Conservation (phyloP, 2,797 vertebrate genomes). For the Cirrhinus mrigala region DNA sequence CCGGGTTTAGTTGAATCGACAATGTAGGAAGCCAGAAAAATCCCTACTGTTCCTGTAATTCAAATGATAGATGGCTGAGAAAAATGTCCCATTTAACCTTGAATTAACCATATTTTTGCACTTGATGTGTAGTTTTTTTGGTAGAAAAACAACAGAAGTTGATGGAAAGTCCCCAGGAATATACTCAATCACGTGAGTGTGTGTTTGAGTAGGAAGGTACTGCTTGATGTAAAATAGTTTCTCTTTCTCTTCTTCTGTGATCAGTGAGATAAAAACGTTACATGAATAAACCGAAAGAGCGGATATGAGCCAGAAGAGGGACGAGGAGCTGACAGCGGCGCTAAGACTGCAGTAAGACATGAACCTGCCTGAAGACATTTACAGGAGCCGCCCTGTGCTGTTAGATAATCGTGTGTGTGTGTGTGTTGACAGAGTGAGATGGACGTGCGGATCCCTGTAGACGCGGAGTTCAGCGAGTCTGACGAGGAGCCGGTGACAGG, state of each 20-base stretch:
- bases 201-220: neutral
- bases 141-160: neutral
- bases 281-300: neutral
- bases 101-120: neutral
- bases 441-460: neutral
- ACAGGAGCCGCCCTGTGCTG: neutral
- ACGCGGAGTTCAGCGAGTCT: neutral
- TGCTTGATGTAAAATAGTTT: neutral
- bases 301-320: neutral
- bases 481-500: neutral
- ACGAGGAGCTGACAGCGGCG: neutral
- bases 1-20: no score
- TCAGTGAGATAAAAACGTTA: neutral
- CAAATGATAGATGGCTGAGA: no score
- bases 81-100: no score
- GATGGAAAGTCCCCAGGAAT: neutral
- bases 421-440: neutral
- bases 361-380: neutral
- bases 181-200: neutral
- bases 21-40: neutral
- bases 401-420: neutral
- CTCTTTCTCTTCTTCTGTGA: neutral
- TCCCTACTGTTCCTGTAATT: neutral
- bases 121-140: neutral
- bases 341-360: neutral